These are phyloP conservation scores for Pimpla rufipes DNA, from an alignment of 2,888 invertebrate genomes.

Conservation along the genomic window DNA sequence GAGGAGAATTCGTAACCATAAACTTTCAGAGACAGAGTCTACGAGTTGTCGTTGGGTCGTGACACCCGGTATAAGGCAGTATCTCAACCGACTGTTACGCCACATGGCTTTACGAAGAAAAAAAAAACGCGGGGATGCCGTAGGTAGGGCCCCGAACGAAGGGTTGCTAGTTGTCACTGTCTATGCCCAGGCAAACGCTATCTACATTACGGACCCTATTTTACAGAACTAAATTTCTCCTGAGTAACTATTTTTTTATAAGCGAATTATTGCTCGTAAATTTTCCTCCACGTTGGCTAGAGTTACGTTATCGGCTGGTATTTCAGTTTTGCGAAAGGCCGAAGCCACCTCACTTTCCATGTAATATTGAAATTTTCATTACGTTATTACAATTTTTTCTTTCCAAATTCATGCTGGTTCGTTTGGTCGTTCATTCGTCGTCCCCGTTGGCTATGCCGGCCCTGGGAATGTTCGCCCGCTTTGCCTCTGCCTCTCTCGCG, in stretches of 20 bases:
- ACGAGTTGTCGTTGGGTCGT: constrained; percentile 3
- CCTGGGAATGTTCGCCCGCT: constrained; percentile 84
- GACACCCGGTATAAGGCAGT: constrained; percentile 66
- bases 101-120: constrained; percentile 67
- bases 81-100: constrained; percentile 70
- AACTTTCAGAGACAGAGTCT: constrained; percentile 27
- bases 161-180: constrained; percentile 54
- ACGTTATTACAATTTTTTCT: constrained; percentile 20
- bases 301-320: neutral
- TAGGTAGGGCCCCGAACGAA: constrained; percentile 62
- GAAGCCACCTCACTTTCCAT: neutral
- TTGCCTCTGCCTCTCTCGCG: constrained; percentile 80
- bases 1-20: constrained; percentile 20
- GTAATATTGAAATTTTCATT: constrained; percentile 19
- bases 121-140: constrained; percentile 55
- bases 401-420: constrained; percentile 60
- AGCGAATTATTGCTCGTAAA: neutral
- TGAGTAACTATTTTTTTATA: neutral
- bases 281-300: neutral
- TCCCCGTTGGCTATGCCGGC: constrained; percentile 82
- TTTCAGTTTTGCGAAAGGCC: neutral
- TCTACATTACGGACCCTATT: neutral
- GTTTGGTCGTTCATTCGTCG: constrained; percentile 74
- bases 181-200: constrained; percentile 21
- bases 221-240: constrained; percentile 4